Evolutionary conservation across 2,113 vertebrate genomes (phyloP).

Genomic region (Megaceryle torquata): DNA sequence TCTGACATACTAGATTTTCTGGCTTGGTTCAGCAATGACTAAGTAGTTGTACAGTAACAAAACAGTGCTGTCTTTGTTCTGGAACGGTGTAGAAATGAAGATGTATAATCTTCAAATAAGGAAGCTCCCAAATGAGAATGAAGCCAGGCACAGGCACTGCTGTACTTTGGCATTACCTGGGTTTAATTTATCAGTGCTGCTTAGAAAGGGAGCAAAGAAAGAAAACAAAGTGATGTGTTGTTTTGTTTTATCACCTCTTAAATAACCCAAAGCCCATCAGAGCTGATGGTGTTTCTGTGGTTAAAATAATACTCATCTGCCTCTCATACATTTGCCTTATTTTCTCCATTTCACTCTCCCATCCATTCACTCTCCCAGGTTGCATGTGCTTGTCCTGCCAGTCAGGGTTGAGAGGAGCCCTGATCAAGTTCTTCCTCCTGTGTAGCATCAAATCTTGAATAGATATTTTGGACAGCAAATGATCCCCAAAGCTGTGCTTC

Average conservation of each 20-base stretch:
- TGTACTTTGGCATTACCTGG: not conserved
- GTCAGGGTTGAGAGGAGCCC: not conserved
- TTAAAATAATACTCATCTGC: not conserved
- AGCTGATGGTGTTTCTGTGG: not conserved
- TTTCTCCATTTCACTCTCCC: not conserved
- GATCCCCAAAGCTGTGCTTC: not conserved
- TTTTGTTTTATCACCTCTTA: not conserved
- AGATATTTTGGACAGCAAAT: not conserved
- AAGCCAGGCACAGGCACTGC: not conserved
- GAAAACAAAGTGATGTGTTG: not conserved
- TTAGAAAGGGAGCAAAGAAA: not conserved
- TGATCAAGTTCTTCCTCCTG: not conserved
- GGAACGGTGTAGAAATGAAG: slow-evolving; percentile 17
- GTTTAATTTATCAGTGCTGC: not conserved
- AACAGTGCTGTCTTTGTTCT: slow-evolving; percentile 45
- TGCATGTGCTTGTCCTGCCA: not conserved
- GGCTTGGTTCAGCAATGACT: slow-evolving; percentile 1
- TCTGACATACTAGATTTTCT: slow-evolving; percentile 16
- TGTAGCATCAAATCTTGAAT: not conserved
- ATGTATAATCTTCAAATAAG: not conserved
- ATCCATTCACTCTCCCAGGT: not conserved
- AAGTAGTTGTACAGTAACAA: slow-evolving; percentile 28
- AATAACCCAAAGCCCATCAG: not conserved
- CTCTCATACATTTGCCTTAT: not conserved
- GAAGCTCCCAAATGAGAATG: not conserved